Evolutionary conservation across 2,797 vertebrate species (phyloP).

Genomic region (Diceros bicornis): DNA sequence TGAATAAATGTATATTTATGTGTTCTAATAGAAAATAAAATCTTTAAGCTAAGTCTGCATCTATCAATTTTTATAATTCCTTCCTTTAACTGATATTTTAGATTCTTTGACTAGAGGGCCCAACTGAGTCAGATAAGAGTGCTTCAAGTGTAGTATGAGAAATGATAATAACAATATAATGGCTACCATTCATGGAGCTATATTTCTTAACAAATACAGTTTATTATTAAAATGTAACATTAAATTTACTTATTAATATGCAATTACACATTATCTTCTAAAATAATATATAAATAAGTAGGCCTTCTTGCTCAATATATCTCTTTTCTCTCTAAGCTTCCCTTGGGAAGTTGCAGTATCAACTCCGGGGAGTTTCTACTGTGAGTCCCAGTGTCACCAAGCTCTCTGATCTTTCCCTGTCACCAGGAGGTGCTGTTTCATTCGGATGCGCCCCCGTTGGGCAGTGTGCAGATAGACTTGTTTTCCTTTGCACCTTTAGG

Average conservation of each 20-base stretch:
- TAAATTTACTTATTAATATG: slow-evolving; percentile 10
- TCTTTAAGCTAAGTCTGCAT: not conserved
- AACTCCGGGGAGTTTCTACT: not conserved
- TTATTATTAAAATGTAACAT: slow-evolving; percentile 14
- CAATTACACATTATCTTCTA: not conserved
- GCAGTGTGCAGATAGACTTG: not conserved
- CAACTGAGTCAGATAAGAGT: not conserved
- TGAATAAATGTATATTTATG: slow-evolving; percentile 1
- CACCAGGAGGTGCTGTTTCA: not conserved
- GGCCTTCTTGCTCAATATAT: not conserved
- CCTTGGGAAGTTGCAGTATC: not conserved
- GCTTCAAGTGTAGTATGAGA: not conserved
- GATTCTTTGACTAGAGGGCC: not conserved
- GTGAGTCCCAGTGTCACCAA: not conserved
- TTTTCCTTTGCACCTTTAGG: not conserved
- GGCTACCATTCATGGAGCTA: not conserved
- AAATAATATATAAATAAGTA: not conserved
- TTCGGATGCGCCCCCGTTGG: not conserved
- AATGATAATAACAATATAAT: not conserved
- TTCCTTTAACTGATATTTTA: slow-evolving; percentile 24
- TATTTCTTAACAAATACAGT: slow-evolving; percentile 3
- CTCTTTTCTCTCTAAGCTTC: not conserved
- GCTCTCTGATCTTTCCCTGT: not conserved
- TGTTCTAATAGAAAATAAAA: slow-evolving; percentile 48
- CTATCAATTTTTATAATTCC: not conserved